Percentiles rank a stretch among this genome's conserved stretches.
phyloP scores from a whole-genome alignment of 2,797 vertebrate species.

The Hippoglossus hippoglossus region DNA sequence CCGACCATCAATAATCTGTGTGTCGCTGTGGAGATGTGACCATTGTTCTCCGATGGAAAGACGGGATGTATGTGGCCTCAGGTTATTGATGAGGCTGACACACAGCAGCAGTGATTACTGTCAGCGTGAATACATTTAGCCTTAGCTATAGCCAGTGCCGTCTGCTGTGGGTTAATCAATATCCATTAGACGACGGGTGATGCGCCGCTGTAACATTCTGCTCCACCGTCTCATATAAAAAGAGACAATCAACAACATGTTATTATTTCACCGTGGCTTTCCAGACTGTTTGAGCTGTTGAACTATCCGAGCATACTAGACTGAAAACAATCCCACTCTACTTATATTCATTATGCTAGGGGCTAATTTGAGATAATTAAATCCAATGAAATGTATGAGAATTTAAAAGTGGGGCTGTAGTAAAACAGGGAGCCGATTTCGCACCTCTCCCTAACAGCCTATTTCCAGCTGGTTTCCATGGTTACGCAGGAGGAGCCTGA shows the following conservation, averaged over 20 bases:
- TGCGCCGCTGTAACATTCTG: constrained; percentile 21
- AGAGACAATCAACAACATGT: constrained; percentile 9
- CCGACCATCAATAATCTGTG: constrained; percentile 3
- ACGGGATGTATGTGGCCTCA: constrained; percentile 29
- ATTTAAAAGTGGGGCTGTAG: constrained; percentile 30
- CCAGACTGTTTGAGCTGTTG: background rate
- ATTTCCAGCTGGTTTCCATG: constrained; percentile 80
- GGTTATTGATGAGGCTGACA: constrained; percentile 52
- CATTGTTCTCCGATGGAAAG: constrained; percentile 21
- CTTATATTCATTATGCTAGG: background rate
- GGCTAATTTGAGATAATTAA: background rate
- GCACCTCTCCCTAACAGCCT: constrained; percentile 57
- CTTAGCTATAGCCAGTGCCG: constrained; percentile 18
- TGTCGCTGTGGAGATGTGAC: background rate
- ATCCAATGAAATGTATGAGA: constrained; percentile 18
- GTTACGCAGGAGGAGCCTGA: constrained; percentile 73
- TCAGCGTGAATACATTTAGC: constrained; percentile 41
- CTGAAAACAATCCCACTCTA: background rate
- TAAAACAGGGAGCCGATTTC: constrained; percentile 44
- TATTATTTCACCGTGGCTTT: constrained; percentile 9
- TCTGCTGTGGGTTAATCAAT: constrained; percentile 59
- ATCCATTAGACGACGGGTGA: constrained; percentile 47
- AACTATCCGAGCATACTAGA: background rate
- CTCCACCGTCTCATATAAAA: constrained; percentile 1
- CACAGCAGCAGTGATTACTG: constrained; percentile 57